Evolutionary conservation across 2,113 vertebrate species (phyloP).

Genomic region (Ceyx cyanopectus): DNA sequence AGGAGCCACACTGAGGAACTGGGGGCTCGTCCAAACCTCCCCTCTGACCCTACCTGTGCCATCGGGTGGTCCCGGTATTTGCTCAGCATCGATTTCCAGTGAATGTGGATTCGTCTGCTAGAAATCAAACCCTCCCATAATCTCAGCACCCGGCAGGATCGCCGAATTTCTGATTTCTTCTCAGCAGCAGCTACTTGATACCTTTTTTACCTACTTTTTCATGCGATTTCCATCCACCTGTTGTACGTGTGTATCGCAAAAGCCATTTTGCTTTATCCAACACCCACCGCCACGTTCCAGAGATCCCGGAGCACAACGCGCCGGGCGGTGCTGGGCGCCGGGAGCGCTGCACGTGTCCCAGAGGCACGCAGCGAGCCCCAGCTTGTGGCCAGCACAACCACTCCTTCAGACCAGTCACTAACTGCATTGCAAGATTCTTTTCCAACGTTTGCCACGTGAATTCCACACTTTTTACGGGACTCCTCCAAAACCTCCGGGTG

Average conservation of each 20-base stretch:
- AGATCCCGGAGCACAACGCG: accelerated
- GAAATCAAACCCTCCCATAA: not conserved
- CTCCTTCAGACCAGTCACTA: accelerated
- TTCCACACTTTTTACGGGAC: not conserved
- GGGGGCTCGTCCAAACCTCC: not conserved
- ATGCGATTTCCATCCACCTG: not conserved
- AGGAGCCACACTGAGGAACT: not conserved
- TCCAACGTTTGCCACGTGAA: not conserved
- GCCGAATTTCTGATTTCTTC: accelerated
- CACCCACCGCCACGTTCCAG: not conserved
- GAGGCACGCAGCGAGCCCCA: not conserved
- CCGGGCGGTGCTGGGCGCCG: accelerated
- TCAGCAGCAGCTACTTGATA: not conserved
- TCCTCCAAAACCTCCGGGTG: not conserved
- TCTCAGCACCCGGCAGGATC: not conserved
- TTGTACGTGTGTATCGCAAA: not conserved
- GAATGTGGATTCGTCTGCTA: not conserved
- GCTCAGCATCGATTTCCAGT: not conserved
- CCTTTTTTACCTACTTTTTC: not conserved
- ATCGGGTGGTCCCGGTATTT: not conserved
- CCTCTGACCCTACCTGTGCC: not conserved
- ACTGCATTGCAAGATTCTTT: not conserved
- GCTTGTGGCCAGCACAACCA: accelerated
- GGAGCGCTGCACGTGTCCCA: not conserved
- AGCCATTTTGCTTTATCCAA: not conserved